Conservation (phyloP, 2,113 vertebrate genomes). For the Dipodomys merriami region DNA sequence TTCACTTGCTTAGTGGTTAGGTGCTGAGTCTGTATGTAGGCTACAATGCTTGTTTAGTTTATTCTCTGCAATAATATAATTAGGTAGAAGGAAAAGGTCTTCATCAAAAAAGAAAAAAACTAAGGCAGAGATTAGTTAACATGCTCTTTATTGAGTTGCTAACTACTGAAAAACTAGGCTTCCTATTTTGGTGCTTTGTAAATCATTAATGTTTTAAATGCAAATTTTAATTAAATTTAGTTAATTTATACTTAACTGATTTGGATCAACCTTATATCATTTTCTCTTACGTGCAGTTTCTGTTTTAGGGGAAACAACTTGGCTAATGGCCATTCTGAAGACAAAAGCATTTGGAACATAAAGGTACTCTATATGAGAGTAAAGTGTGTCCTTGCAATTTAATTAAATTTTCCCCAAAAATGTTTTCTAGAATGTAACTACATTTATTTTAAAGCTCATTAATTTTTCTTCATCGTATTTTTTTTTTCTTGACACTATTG, state of each 20-base stretch:
- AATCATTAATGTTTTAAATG: background rate
- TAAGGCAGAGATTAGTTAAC: background rate
- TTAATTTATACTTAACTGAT: background rate
- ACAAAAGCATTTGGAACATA: background rate
- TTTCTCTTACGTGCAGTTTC: background rate
- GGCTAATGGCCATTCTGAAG: background rate
- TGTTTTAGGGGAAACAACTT: background rate
- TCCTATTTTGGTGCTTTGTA: background rate
- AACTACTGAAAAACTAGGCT: background rate
- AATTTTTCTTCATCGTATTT: background rate
- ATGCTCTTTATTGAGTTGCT: background rate
- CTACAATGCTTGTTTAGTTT: background rate
- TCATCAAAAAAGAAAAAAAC: background rate
- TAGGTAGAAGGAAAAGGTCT: background rate
- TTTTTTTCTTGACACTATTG: background rate
- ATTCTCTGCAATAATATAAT: too few relatives aligned
- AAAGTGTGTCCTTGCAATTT: too few relatives aligned
- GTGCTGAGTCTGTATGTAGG: background rate
- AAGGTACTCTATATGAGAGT: background rate
- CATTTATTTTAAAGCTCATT: constrained; percentile 17
- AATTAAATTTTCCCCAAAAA: too few relatives aligned
- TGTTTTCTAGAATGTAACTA: background rate
- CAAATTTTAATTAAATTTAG: background rate
- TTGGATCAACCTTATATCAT: background rate
- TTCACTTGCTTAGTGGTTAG: background rate